Conservation (phyloP, 1,140 invertebrate species). For the Oedothorax gibbosus region DNA sequence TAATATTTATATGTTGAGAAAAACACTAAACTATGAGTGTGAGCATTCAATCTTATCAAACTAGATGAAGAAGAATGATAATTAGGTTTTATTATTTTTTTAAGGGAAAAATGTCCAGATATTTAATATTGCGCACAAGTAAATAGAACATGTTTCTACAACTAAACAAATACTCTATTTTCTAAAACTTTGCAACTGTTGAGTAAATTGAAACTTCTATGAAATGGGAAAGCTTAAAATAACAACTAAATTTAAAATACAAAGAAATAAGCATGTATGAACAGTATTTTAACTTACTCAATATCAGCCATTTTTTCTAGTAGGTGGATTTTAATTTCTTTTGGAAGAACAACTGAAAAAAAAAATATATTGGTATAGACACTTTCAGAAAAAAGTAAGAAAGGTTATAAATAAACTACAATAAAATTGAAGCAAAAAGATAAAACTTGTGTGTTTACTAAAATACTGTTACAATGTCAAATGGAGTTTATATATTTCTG, state of each 20-base stretch:
- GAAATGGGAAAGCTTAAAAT: too few species aligned
- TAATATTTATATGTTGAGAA: too few species aligned
- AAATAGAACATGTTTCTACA: neutral
- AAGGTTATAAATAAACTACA: neutral
- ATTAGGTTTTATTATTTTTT: too few species aligned
- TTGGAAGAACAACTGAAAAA: conserved; percentile 82
- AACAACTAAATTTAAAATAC: conserved; percentile 3
- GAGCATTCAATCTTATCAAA: too few species aligned
- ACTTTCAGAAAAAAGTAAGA: neutral
- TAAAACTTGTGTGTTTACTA: too few species aligned
- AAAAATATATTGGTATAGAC: neutral
- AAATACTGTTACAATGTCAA: too few species aligned
- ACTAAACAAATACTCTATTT: neutral
- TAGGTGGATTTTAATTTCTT: conserved; percentile 78
- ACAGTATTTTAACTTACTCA: conserved; percentile 72
- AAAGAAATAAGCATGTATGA: neutral
- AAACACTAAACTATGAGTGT: too few species aligned
- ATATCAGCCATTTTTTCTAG: conserved; percentile 85
- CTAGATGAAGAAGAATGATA: too few species aligned
- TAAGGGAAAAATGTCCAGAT: too few species aligned
- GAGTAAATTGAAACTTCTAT: too few species aligned
- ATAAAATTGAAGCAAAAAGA: neutral
- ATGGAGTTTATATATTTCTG: too few species aligned
- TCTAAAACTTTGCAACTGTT: neutral
- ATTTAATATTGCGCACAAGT: neutral